These are phyloP conservation scores for Enteromius unitaeniatus DNA, from an alignment of 2,797 vertebrate genomes.

Conservation along the genomic window DNA sequence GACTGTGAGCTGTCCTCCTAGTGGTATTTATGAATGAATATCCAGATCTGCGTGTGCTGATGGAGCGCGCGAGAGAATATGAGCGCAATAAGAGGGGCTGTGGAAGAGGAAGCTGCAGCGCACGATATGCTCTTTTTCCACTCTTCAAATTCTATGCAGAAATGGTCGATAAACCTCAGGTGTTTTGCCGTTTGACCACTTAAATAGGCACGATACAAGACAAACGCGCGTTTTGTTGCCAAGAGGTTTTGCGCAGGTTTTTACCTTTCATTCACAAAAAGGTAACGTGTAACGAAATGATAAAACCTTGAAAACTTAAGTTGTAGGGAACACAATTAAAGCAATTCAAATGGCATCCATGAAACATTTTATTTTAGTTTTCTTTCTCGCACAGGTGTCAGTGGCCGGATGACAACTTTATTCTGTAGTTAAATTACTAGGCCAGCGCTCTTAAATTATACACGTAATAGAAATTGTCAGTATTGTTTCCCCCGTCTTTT, in stretches of 20 bases:
- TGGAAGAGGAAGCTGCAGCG: conserved; percentile 3
- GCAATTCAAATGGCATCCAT: too few relatives aligned
- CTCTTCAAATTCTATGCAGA: conserved; percentile 6
- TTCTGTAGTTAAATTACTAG: neutral
- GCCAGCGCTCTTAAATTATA: neutral
- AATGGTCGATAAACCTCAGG: neutral
- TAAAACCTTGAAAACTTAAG: neutral
- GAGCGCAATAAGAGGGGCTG: neutral
- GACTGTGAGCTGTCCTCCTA: conserved; percentile 35
- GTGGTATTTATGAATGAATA: conserved; percentile 67
- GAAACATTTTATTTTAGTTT: neutral
- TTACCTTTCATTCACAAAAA: conserved; percentile 57
- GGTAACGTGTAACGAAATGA: neutral
- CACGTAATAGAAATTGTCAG: neutral
- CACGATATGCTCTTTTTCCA: neutral
- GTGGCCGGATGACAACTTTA: neutral
- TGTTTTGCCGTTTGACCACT: conserved; percentile 5
- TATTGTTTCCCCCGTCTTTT: neutral
- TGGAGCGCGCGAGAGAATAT: conserved; percentile 13
- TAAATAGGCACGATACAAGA: conserved; percentile 7
- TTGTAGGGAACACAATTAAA: neutral
- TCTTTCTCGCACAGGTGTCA: neutral
- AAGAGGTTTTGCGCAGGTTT: conserved; percentile 56
- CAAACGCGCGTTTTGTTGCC: conserved; percentile 4
- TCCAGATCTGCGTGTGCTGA: conserved; percentile 45